These are phyloP conservation scores for Frankliniella intonsa DNA, from an alignment of 2,888 invertebrate species.

Conservation along the genomic window DNA sequence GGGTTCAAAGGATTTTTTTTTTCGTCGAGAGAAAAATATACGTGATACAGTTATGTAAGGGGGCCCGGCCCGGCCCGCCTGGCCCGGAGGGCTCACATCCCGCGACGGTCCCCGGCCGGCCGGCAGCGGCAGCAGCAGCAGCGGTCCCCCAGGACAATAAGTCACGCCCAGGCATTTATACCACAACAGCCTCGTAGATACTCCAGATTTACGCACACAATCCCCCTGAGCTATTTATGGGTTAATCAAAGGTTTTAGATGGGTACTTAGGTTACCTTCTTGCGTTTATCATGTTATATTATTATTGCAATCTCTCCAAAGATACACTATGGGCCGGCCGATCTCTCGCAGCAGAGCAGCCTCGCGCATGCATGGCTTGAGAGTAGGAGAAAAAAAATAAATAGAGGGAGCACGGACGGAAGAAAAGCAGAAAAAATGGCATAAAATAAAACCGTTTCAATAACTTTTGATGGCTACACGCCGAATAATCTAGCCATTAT, in stretches of 20 bases:
- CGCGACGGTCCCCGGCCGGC: no score
- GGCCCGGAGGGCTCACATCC: not conserved
- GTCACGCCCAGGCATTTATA: not conserved
- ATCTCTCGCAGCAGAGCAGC: not conserved
- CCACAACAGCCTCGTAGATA: not conserved
- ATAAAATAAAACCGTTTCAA: not conserved
- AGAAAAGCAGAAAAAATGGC: not conserved
- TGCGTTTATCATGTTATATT: not conserved
- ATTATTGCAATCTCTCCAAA: not conserved
- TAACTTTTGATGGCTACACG: not conserved
- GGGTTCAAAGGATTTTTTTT: no score
- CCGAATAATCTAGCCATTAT: no score
- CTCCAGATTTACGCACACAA: constrained; percentile 1
- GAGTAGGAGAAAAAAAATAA: no score
- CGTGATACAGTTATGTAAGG: not conserved
- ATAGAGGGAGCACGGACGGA: not conserved
- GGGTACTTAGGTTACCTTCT: not conserved
- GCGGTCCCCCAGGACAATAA: not conserved
- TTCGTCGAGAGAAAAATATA: no score
- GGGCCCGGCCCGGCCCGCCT: not conserved
- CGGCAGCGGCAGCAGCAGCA: no score
- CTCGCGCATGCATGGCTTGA: no score
- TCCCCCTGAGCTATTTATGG: constrained; percentile 5
- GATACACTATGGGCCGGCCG: not conserved
- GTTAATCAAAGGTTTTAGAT: not conserved